A percentile compares a stretch with the other conserved stretches of the same genome.
phyloP scores from a whole-genome alignment of 2,113 vertebrate genomes.

The Rallus limicola region DNA sequence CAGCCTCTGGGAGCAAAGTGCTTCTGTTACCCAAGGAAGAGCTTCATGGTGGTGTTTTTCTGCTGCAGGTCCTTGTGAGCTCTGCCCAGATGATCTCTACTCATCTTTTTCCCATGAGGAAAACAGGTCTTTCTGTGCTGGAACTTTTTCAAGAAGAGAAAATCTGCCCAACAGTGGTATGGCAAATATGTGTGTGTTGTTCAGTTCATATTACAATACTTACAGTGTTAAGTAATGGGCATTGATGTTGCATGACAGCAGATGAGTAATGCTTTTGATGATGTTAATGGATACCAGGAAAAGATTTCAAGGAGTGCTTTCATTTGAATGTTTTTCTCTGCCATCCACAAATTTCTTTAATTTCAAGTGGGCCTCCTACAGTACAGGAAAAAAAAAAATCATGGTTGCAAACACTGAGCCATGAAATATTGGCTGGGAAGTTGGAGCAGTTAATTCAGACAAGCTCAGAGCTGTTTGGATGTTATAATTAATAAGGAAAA shows the following conservation, averaged over 20 bases:
- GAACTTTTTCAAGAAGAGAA: neutral
- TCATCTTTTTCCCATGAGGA: neutral
- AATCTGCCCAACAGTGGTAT: neutral
- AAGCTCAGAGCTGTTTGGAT: neutral
- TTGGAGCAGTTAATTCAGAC: neutral
- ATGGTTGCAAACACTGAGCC: neutral
- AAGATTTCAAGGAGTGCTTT: neutral
- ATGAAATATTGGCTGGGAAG: neutral
- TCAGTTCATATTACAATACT: neutral
- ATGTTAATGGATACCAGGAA: neutral
- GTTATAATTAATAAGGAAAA: conserved; percentile 43
- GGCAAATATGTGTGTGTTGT: neutral
- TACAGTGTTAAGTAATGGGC: neutral
- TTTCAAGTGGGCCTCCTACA: neutral
- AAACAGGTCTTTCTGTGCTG: neutral
- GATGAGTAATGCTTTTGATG: neutral
- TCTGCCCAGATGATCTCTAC: neutral
- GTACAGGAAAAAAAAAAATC: neutral
- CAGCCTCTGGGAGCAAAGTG: neutral
- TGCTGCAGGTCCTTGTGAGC: neutral
- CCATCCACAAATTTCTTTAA: neutral
- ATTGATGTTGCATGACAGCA: neutral
- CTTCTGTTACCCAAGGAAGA: neutral
- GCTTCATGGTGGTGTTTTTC: accelerated
- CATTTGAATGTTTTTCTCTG: neutral